Evolutionary conservation across 2,113 vertebrate species (phyloP).

Genomic region (Apaloderma vittatum): DNA sequence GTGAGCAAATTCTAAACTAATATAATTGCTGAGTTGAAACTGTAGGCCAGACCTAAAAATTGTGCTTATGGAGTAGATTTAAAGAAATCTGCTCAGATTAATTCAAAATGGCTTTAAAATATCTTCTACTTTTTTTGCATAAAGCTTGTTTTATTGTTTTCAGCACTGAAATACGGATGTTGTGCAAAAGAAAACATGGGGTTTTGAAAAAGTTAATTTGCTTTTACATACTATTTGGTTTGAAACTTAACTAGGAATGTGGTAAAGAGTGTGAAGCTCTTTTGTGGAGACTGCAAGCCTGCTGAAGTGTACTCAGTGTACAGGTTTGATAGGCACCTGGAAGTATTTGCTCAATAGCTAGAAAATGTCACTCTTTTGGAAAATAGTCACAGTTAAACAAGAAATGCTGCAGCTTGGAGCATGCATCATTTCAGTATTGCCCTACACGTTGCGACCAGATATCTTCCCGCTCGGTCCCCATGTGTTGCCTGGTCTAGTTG

Average conservation of each 20-base stretch:
- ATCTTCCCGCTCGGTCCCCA: too few species aligned
- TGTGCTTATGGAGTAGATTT: neutral
- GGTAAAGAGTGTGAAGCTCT: neutral
- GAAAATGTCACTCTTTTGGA: neutral
- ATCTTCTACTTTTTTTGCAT: neutral
- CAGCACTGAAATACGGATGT: neutral
- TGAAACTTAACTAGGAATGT: neutral
- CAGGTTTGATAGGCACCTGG: neutral
- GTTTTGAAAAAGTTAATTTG: neutral
- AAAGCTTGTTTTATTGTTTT: neutral
- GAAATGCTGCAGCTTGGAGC: neutral
- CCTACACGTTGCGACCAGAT: too few species aligned
- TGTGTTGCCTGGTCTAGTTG: too few species aligned
- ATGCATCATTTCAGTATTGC: neutral
- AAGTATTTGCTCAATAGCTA: neutral
- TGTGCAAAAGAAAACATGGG: neutral
- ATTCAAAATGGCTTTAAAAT: neutral
- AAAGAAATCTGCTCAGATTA: neutral
- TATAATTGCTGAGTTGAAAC: neutral
- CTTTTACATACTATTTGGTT: neutral
- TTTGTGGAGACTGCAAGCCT: neutral
- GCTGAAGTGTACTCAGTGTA: neutral
- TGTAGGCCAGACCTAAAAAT: neutral
- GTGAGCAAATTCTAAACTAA: neutral
- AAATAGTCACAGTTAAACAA: neutral